phyloP scores from a whole-genome alignment of 1,140 invertebrate species.

The Steinernema khuongi region DNA sequence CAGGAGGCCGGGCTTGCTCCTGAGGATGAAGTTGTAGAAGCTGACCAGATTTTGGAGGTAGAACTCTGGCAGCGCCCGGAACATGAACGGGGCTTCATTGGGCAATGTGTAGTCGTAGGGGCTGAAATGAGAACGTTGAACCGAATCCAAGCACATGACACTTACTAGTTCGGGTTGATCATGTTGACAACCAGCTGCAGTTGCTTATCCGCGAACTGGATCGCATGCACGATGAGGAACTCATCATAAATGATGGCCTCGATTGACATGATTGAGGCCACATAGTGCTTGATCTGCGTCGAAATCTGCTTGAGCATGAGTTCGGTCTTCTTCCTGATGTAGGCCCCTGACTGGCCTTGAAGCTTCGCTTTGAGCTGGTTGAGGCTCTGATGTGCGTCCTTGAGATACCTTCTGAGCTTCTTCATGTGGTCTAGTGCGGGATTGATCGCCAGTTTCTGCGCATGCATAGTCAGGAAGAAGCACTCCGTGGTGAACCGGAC shows the following conservation, averaged over 20 bases:
- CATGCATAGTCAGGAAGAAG: conserved; percentile 89
- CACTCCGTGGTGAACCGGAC: conserved; percentile 82
- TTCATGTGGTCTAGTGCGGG: conserved; percentile 82
- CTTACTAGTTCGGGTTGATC: conserved; percentile 47
- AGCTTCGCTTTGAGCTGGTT: conserved; percentile 27
- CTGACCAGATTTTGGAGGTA: conserved; percentile 93
- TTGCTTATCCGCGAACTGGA: conserved; percentile 50
- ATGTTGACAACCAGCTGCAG: conserved; percentile 36
- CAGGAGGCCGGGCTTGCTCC: conserved; percentile 72
- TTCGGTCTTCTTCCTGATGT: background rate
- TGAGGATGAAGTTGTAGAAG: conserved; percentile 76
- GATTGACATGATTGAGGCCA: background rate
- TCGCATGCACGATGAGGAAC: conserved; percentile 24
- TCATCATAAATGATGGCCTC: conserved; percentile 43
- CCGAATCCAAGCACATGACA: background rate
- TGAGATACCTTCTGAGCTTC: conserved; percentile 72
- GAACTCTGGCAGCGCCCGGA: conserved; percentile 86
- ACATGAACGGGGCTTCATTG: conserved; percentile 68
- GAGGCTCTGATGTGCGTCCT: conserved; percentile 66
- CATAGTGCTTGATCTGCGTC: background rate
- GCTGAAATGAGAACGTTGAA: conserved; percentile 22
- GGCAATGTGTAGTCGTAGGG: conserved; percentile 62
- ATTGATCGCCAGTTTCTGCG: conserved; percentile 81
- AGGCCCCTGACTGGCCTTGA: conserved; percentile 29
- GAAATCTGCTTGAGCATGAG: background rate